Conservation (phyloP, 2,888 invertebrate species). For the Caenorhabditis angaria region DNA sequence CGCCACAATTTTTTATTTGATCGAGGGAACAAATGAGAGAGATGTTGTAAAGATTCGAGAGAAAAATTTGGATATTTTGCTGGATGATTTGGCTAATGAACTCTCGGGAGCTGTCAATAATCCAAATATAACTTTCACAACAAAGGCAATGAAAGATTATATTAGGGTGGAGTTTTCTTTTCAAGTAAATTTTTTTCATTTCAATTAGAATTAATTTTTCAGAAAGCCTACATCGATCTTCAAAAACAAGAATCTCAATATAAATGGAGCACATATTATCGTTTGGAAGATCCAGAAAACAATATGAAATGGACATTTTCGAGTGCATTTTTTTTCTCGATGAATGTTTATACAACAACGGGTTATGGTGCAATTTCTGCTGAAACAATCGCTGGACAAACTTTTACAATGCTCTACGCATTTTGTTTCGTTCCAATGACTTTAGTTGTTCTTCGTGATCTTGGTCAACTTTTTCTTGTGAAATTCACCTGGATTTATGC, state of each 20-base stretch:
- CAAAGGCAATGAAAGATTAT: slow-evolving; percentile 31
- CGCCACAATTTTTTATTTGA: slow-evolving; percentile 47
- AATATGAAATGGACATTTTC: slow-evolving; percentile 56
- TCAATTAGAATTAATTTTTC: slow-evolving; percentile 7
- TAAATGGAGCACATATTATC: slow-evolving; percentile 52
- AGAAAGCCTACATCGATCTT: slow-evolving; percentile 46
- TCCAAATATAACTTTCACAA: slow-evolving; percentile 21
- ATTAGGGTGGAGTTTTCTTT: slow-evolving; percentile 19
- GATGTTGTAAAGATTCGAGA: slow-evolving; percentile 13
- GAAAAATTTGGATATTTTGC: slow-evolving; percentile 21
- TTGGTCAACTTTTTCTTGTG: slow-evolving; percentile 54
- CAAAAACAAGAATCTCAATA: slow-evolving; percentile 40
- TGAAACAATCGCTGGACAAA: slow-evolving; percentile 41
- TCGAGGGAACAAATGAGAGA: slow-evolving; percentile 35
- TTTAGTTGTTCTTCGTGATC: slow-evolving; percentile 48
- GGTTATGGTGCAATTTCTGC: slow-evolving; percentile 58
- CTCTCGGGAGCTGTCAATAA: slow-evolving; percentile 30
- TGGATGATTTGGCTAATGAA: slow-evolving; percentile 19
- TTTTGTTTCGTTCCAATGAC: slow-evolving; percentile 54
- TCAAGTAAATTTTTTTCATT: slow-evolving; percentile 8
- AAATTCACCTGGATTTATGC: slow-evolving; percentile 56
- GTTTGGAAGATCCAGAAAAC: slow-evolving; percentile 41
- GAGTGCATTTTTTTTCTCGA: slow-evolving; percentile 53
- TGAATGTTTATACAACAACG: slow-evolving; percentile 58
- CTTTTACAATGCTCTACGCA: slow-evolving; percentile 49